Evolutionary conservation across 2,797 vertebrate species (phyloP).

Genomic region (Myotis vivesi): DNA sequence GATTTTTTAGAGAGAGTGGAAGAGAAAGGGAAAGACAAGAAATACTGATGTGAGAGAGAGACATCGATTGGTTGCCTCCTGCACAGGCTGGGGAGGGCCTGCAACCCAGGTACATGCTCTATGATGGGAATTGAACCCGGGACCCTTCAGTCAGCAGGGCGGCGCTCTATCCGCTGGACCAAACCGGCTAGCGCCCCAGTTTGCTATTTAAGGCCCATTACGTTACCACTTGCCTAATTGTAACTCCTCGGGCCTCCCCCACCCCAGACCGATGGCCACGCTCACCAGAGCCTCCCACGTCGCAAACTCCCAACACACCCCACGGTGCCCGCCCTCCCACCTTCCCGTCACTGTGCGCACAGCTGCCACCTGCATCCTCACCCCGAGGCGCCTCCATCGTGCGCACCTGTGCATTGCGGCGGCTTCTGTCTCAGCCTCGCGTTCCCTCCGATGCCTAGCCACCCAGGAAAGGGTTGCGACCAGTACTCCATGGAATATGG

Average conservation of each 20-base stretch:
- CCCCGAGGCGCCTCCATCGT: neutral
- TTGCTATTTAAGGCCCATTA: neutral
- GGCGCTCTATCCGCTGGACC: too few species aligned
- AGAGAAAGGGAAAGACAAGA: too few species aligned
- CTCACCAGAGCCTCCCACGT: neutral
- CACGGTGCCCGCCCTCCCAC: neutral
- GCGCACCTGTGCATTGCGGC: neutral
- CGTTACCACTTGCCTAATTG: neutral
- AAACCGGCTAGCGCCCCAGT: too few species aligned
- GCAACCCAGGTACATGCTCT: too few species aligned
- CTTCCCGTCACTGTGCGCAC: rapidly evolving
- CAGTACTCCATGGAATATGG: neutral
- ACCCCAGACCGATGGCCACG: neutral
- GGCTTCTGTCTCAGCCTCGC: neutral
- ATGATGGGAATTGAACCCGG: too few species aligned
- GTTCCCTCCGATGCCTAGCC: neutral
- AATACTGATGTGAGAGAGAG: too few species aligned
- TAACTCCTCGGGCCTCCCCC: neutral
- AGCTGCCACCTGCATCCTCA: neutral
- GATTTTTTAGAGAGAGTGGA: too few species aligned
- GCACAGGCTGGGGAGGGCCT: too few species aligned
- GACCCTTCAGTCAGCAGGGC: too few species aligned
- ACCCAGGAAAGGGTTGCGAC: neutral
- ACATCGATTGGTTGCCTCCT: too few species aligned
- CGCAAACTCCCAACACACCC: neutral